A percentile compares a stretch with the other conserved stretches of the same genome.
Evolutionary conservation across 1,140 invertebrate genomes (phyloP).

Genomic region (Rhagoletis zephyria): DNA sequence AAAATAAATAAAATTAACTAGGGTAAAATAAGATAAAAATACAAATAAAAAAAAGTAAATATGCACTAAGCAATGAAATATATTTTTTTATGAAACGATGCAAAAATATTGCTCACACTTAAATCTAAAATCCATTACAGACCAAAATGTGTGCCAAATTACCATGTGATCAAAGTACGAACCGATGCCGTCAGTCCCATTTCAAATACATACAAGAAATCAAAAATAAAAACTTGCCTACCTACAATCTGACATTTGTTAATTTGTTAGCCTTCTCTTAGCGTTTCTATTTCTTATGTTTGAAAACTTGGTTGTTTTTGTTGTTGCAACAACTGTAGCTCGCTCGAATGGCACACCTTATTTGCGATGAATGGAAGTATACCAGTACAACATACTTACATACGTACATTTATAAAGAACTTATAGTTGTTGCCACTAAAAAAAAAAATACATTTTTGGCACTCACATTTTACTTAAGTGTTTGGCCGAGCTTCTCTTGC

Average conservation of each 20-base stretch:
- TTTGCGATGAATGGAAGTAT: not conserved
- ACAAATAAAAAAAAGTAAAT: no score
- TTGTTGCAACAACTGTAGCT: not conserved
- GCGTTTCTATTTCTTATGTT: not conserved
- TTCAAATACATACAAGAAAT: not conserved
- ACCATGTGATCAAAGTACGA: not conserved
- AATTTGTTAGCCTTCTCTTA: not conserved
- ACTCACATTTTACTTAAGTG: no score
- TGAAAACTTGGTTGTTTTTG: not conserved
- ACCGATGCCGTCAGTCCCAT: not conserved
- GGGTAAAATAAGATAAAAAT: no score
- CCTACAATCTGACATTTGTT: constrained; percentile 2
- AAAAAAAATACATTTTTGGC: no score
- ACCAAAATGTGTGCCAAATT: not conserved
- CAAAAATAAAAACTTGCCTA: not conserved
- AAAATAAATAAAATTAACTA: no score
- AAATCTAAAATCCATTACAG: no score
- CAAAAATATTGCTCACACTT: no score
- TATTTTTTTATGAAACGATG: no score
- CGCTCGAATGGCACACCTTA: constrained; percentile 11
- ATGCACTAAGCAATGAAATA: no score
- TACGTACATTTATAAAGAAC: not conserved
- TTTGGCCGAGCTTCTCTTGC: no score
- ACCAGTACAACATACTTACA: no score
- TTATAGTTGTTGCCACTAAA: no score